Conservation (phyloP, 2,888 invertebrate genomes). For the Onchidella celtica region DNA sequence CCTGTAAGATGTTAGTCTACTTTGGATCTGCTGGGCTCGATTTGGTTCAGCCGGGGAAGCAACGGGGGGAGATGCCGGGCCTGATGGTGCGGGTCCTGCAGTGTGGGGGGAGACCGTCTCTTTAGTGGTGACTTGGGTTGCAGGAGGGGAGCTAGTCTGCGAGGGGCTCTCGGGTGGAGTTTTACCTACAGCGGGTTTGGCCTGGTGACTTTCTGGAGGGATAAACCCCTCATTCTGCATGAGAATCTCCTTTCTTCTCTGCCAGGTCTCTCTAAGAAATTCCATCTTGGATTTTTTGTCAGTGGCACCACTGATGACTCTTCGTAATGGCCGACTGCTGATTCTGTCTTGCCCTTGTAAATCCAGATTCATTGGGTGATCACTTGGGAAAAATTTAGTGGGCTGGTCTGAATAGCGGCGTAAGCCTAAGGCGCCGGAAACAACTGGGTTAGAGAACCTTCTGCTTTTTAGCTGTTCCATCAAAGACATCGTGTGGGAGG, state of each 20-base stretch:
- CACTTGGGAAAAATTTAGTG: neutral
- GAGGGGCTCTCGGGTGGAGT: no score
- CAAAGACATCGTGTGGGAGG: neutral
- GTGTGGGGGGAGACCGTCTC: no score
- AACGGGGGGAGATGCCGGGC: no score
- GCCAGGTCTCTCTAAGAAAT: conserved; percentile 54
- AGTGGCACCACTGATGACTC: conserved; percentile 48
- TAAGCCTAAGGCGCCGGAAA: neutral
- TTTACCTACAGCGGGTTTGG: neutral
- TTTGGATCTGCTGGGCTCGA: no score
- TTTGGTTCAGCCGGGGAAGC: no score
- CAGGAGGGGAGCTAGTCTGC: no score
- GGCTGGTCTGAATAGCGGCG: conserved; percentile 24
- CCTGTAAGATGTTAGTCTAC: no score
- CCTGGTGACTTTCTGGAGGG: conserved; percentile 18
- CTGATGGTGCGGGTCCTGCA: no score
- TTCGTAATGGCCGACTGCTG: conserved; percentile 18
- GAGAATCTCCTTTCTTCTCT: conserved; percentile 53
- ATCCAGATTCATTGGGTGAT: neutral
- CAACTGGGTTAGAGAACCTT: neutral
- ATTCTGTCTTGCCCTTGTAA: neutral
- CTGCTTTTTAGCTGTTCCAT: conserved; percentile 7
- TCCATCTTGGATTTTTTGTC: conserved; percentile 53
- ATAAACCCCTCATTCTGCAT: conserved; percentile 54
- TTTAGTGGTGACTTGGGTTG: no score